Base-by-base conservation (phyloP, 2,888 invertebrate species). In the Calliphora vomitoria region DNA sequence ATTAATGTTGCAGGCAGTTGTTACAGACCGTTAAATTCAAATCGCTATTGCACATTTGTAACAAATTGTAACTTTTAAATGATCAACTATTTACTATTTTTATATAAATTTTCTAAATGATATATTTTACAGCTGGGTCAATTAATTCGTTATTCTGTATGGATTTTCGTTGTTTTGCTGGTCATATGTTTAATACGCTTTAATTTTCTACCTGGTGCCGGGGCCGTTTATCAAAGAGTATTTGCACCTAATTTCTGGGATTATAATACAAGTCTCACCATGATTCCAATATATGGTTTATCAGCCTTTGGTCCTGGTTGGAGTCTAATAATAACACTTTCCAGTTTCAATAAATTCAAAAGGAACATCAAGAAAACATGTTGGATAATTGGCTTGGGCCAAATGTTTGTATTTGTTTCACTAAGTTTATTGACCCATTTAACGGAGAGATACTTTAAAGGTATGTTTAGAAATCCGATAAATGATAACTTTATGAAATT, bases 251-350 rank as follows among this genome's bases (percentile, higher is more conserved):
- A 20, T 1, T 0, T 11, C 3, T 4, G 62, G 0, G 25, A 81
- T 0, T 31, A 90, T 60, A 0, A 72, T 0, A 1, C 80, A 0
- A 89, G 87, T 4, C 8, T 83, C 3, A 6, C 74, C 0, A 75
- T 75, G 6, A 85, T 91, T n/a, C 89, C 91, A 0, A 15, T 92
- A 0, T 79, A 90, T 75, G 90, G 90, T 0, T 74, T 98, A 93
- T 97, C 96, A 91, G 97, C 97, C 0, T 96, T 98, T 38, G 98
- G 98, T 0, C 96, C 97, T 0, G 97, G 97, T 0, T 97, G 97
- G 96, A 97, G 97, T 44, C 96, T 96, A 4, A 95, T 97, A 58
- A 95, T 97, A 82, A 96, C 97, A 89, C 96, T 97, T 95, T 96
- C 97, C 44, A 97, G 97, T 92, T 97, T 96, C 92, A 97, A 97